Conservation (phyloP, 2,113 vertebrate genomes). For the Gymnocephalus cernua region DNA sequence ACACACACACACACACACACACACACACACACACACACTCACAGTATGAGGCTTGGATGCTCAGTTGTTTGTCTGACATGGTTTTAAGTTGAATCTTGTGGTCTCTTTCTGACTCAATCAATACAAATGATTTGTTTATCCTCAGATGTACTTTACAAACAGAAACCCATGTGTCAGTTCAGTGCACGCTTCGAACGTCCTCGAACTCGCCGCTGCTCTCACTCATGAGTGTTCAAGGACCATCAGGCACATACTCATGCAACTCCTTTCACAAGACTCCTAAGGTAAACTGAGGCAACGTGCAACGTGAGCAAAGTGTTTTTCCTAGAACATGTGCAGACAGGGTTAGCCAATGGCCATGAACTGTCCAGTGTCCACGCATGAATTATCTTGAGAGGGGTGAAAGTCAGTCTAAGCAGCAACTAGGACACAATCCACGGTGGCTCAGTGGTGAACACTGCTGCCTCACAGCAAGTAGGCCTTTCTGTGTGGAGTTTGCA, state of each 20-base stretch:
- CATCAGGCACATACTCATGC: background rate
- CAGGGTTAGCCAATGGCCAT: background rate
- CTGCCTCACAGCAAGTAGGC: no score
- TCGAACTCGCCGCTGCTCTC: background rate
- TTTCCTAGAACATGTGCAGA: conserved; percentile 11
- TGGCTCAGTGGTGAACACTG: no score
- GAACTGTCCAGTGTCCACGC: no score
- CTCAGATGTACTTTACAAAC: background rate
- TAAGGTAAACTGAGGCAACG: background rate
- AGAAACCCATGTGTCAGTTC: background rate
- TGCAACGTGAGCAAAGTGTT: no score
- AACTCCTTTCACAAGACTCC: conserved; percentile 1
- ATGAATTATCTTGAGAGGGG: conserved; percentile 7
- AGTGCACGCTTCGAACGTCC: background rate
- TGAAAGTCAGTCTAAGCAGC: background rate
- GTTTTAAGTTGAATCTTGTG: background rate
- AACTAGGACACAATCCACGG: background rate
- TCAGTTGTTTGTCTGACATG: background rate
- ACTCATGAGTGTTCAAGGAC: background rate
- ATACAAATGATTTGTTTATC: background rate
- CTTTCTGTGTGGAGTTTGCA: no score
- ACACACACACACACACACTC: background rate
- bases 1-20: no score
- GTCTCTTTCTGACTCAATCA: background rate
- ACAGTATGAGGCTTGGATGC: background rate